Percentiles rank a stretch among this genome's conserved stretches.
These are phyloP conservation scores for Myopa testacea DNA, from an alignment of 2,888 invertebrate species.

Conservation along the genomic window DNA sequence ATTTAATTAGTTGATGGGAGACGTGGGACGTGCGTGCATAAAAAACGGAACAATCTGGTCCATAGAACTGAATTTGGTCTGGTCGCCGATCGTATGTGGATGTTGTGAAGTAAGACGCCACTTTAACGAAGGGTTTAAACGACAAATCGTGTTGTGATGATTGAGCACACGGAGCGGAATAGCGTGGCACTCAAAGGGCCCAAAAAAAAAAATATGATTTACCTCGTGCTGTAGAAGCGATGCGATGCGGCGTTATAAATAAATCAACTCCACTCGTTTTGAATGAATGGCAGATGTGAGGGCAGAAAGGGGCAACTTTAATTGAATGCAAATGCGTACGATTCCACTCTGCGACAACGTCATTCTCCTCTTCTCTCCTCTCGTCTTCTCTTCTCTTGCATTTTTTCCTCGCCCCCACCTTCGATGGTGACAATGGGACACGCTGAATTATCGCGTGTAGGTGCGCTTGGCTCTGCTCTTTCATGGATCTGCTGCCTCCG, in stretches of 20 bases:
- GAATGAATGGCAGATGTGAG: not conserved
- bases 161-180: slow-evolving; percentile 54
- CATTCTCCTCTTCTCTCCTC: slow-evolving; percentile 21
- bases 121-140: slow-evolving; percentile 45
- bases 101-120: not conserved
- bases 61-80: not conserved
- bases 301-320: slow-evolving; percentile 47
- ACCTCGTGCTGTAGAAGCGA: slow-evolving; percentile 11
- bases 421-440: slow-evolving; percentile 56
- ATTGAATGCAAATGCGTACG: slow-evolving; percentile 62
- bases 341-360: not conserved
- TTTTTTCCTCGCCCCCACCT: not conserved
- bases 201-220: slow-evolving; percentile 41
- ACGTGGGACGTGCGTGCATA: not conserved
- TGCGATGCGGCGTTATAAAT: slow-evolving; percentile 53
- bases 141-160: slow-evolving; percentile 67
- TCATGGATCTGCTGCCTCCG: slow-evolving; percentile 27
- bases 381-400: not conserved
- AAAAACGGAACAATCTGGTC: slow-evolving; percentile 8
- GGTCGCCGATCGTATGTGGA: slow-evolving; percentile 40
- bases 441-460: slow-evolving; percentile 64
- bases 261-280: slow-evolving; percentile 50
- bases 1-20: slow-evolving; percentile 35
- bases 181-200: slow-evolving; percentile 17
- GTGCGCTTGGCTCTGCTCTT: slow-evolving; percentile 50